Percentiles rank a stretch among this genome's conserved stretches.
phyloP scores from a whole-genome alignment of 2,888 invertebrate species.

The Microplitis manilae region DNA sequence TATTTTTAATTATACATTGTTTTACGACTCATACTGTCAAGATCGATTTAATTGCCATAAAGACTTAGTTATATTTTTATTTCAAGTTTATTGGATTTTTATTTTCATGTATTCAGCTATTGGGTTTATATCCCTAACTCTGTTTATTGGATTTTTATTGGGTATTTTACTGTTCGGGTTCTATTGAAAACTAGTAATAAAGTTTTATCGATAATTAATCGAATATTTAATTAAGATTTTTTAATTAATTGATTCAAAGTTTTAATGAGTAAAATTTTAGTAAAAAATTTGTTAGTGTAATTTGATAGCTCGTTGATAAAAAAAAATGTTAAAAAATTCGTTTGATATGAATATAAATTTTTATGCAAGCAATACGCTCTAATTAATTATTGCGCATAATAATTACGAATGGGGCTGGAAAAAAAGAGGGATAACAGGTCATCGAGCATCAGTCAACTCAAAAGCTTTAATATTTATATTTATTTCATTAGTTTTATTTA shows the following conservation, averaged over 20 bases:
- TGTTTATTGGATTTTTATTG: too few relatives aligned
- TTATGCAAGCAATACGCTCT: slow-evolving; percentile 15
- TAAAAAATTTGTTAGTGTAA: neutral
- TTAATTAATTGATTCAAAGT: neutral
- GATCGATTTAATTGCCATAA: neutral
- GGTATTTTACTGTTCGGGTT: too few relatives aligned
- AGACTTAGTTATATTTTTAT: too few relatives aligned
- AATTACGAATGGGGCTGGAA: neutral
- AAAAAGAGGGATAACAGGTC: slow-evolving; percentile 33
- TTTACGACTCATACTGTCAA: neutral
- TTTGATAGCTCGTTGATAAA: neutral
- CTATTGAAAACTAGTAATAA: too few relatives aligned
- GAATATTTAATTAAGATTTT: neutral
- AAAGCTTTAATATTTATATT: slow-evolving; percentile 16
- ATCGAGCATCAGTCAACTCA: slow-evolving; percentile 18
- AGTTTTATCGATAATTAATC: too few relatives aligned
- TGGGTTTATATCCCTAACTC: too few relatives aligned
- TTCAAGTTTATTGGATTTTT: too few relatives aligned
- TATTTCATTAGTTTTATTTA: neutral
- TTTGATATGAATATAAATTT: slow-evolving; percentile 7
- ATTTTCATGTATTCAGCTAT: too few relatives aligned
- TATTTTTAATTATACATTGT: neutral
- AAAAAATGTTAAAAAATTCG: slow-evolving; percentile 7
- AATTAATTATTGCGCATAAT: slow-evolving; percentile 21
- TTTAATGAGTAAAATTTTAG: neutral